These are phyloP conservation scores for Lophotriccus pileatus DNA, from an alignment of 2,797 vertebrate genomes.

Conservation along the genomic window DNA sequence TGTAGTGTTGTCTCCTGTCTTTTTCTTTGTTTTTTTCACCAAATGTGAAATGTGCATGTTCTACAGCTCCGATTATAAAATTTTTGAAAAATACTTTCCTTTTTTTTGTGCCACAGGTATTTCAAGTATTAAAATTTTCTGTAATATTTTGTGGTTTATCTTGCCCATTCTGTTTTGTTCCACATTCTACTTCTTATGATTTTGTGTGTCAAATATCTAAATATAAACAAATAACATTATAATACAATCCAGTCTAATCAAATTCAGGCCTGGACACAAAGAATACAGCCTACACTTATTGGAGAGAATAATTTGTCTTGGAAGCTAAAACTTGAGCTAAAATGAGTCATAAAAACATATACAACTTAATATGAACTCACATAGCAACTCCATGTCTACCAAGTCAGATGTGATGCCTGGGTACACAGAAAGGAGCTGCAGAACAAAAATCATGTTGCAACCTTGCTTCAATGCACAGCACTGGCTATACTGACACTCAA, in stretches of 20 bases:
- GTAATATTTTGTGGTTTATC: not conserved
- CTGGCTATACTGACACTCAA: not conserved
- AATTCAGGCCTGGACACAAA: not conserved
- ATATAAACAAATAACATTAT: not conserved
- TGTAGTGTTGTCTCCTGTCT: not conserved
- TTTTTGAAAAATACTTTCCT: accelerated
- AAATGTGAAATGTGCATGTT: not conserved
- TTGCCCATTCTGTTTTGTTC: not conserved
- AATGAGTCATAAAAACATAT: not conserved
- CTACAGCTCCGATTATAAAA: not conserved
- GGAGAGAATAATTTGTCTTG: not conserved
- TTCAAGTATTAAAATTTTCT: not conserved
- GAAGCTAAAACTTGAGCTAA: not conserved
- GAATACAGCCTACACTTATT: not conserved
- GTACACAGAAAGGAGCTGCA: not conserved
- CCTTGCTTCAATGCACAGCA: not conserved
- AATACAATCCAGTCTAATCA: not conserved
- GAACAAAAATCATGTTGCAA: not conserved
- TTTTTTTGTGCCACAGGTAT: not conserved
- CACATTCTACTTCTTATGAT: not conserved
- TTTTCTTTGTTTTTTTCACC: not conserved
- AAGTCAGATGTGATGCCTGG: not conserved
- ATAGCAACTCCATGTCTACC: not conserved
- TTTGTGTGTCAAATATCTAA: not conserved
- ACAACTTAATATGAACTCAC: not conserved